Evolutionary conservation across 2,888 invertebrate genomes (phyloP).

Genomic region (Drosophila fulvimacula): DNA sequence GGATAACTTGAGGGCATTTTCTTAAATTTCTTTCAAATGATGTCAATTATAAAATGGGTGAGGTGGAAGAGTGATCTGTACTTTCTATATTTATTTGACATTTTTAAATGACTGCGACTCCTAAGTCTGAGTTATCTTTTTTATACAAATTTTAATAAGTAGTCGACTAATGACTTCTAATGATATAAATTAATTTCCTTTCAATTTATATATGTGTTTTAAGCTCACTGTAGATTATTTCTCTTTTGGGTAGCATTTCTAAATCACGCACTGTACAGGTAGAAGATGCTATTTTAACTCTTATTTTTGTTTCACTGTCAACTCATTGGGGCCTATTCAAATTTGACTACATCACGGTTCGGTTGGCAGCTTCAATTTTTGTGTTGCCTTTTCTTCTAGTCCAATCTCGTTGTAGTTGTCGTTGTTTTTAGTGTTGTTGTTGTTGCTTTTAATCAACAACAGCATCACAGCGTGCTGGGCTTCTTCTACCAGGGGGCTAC

Average conservation of each 20-base stretch:
- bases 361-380: constrained; percentile 45
- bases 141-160: too few relatives aligned
- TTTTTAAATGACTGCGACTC: too few relatives aligned
- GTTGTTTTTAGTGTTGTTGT: constrained; percentile 16
- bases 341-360: constrained; percentile 58
- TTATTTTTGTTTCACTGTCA: constrained; percentile 42
- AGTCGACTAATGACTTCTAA: too few relatives aligned
- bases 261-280: constrained; percentile 50
- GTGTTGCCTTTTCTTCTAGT: constrained; percentile 47
- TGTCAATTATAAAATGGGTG: too few relatives aligned
- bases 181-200: too few relatives aligned
- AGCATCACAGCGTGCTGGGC: constrained; percentile 49
- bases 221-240: not conserved
- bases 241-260: constrained; percentile 7
- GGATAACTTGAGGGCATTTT: too few relatives aligned
- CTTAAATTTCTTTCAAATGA: too few relatives aligned
- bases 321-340: constrained; percentile 45
- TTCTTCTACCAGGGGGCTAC: constrained; percentile 41
- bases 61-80: too few relatives aligned
- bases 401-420: constrained; percentile 42
- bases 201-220: too few relatives aligned
- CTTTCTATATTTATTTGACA: too few relatives aligned
- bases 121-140: too few relatives aligned
- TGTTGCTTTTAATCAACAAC: constrained; percentile 46
- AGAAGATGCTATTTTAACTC: constrained; percentile 29